Evolutionary conservation across 2,113 vertebrate species (phyloP).

Genomic region (Chauna torquata): DNA sequence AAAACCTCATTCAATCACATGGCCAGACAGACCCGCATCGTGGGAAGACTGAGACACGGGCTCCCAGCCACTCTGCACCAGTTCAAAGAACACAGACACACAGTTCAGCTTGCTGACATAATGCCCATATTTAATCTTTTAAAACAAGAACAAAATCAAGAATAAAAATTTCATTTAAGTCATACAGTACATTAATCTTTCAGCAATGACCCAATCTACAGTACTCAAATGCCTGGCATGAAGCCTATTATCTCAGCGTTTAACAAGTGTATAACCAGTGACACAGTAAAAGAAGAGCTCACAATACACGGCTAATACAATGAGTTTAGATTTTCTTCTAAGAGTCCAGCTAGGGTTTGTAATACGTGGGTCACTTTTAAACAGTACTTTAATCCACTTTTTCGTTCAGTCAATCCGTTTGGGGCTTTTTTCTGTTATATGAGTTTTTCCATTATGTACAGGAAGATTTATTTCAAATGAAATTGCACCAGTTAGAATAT

Average conservation of each 20-base stretch:
- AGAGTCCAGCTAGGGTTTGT: slow-evolving; percentile 46
- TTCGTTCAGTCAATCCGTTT: slow-evolving; percentile 31
- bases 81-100: slow-evolving; percentile 41
- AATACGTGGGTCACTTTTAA: slow-evolving; percentile 55
- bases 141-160: slow-evolving; percentile 76
- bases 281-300: slow-evolving; percentile 77
- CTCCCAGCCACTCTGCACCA: neutral
- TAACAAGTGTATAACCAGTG: slow-evolving; percentile 72
- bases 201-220: slow-evolving; percentile 72
- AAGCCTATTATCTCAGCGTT: slow-evolving; percentile 68
- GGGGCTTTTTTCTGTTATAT: neutral
- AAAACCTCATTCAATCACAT: neutral
- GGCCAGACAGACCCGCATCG: neutral
- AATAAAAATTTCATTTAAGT: slow-evolving; percentile 77
- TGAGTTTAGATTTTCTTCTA: slow-evolving; percentile 44
- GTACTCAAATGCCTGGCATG: slow-evolving; percentile 71
- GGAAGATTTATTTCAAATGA: slow-evolving; percentile 71
- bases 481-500: slow-evolving; percentile 69
- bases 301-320: slow-evolving; percentile 75
- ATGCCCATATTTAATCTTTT: slow-evolving; percentile 81
- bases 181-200: slow-evolving; percentile 78
- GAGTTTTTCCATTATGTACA: slow-evolving; percentile 71
- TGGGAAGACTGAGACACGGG: neutral
- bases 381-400: slow-evolving; percentile 15
- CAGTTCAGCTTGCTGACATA: slow-evolving; percentile 74